A percentile compares a stretch with the other conserved stretches of the same genome.
phyloP scores from a whole-genome alignment of 2,797 vertebrate species.

The Gymnothorax reevesii region DNA sequence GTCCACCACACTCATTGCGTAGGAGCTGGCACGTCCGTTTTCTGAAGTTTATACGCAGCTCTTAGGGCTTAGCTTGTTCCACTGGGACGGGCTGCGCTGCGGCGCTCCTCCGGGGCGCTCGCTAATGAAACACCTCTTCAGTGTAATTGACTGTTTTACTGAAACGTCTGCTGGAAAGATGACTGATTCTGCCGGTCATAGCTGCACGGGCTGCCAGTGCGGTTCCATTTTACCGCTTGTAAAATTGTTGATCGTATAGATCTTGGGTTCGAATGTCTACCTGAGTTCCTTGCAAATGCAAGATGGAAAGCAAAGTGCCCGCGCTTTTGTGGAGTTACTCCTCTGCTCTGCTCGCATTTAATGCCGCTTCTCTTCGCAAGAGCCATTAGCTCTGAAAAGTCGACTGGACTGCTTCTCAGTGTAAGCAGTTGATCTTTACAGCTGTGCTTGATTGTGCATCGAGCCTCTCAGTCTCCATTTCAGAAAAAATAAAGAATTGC shows the following conservation, averaged over 20 bases:
- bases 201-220: background rate
- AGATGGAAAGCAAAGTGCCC: background rate
- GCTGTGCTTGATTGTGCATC: background rate
- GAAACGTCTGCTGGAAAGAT: background rate
- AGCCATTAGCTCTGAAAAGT: background rate
- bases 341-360: background rate
- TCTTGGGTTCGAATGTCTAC: background rate
- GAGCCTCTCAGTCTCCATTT: background rate
- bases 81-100: background rate
- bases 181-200: background rate
- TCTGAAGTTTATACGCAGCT: background rate
- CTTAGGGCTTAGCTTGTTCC: background rate
- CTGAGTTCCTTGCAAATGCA: background rate
- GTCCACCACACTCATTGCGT: background rate
- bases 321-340: background rate
- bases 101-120: background rate
- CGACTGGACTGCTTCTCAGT: background rate
- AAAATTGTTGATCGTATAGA: background rate
- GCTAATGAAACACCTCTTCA: background rate
- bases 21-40: background rate
- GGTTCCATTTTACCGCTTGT: background rate
- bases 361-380: background rate
- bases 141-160: constrained; percentile 15
- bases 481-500: background rate
- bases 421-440: background rate